Evolutionary conservation across 2,888 invertebrate species (phyloP).

Genomic region (Hydrotaea diabolus): DNA sequence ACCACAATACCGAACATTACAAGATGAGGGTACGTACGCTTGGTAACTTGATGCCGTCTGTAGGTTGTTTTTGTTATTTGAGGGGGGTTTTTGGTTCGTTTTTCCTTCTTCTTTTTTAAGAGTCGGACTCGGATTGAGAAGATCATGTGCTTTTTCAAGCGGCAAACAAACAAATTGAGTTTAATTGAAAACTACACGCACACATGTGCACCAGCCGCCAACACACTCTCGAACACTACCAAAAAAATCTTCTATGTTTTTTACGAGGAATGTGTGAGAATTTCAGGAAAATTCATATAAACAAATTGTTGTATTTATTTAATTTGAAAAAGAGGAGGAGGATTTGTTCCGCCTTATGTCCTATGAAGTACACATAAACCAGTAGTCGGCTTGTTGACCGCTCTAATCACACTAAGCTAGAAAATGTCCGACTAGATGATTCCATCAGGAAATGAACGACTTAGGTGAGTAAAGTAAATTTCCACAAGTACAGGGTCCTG

Average conservation of each 20-base stretch:
- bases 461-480: no score
- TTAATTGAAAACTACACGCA: constrained; percentile 71
- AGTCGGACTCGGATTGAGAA: constrained; percentile 46
- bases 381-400: no score
- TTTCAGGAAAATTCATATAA: neutral
- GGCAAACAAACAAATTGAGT: constrained; percentile 72
- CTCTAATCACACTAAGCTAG: no score
- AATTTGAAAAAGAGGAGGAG: no score
- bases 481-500: no score
- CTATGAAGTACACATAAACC: no score
- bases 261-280: neutral
- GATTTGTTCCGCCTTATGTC: no score
- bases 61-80: neutral
- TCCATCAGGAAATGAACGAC: no score
- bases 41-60: constrained; percentile 48
- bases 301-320: no score
- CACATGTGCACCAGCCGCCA: constrained; percentile 11
- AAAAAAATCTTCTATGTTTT: constrained; percentile 18
- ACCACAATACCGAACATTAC: neutral
- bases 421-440: no score
- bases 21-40: constrained; percentile 37
- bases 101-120: constrained; percentile 27
- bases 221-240: constrained; percentile 40
- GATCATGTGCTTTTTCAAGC: constrained; percentile 68
- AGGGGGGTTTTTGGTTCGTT: constrained; percentile 9